Evolutionary conservation across 2,113 vertebrate genomes (phyloP).

Genomic region (Cynocephalus volans): DNA sequence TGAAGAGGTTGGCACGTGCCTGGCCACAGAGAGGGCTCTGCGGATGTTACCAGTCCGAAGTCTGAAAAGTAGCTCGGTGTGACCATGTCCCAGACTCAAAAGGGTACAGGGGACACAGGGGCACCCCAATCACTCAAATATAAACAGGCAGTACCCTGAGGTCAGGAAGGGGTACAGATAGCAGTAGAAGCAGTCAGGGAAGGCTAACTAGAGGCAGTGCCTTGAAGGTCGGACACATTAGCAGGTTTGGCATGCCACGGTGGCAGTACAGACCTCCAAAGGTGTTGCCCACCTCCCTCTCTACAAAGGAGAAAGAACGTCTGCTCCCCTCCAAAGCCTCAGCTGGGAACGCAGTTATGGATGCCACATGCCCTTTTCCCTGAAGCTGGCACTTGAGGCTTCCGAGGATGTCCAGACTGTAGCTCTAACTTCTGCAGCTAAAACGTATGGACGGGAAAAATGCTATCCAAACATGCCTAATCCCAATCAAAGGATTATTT

Average conservation of each 20-base stretch:
- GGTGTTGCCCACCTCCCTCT: background rate
- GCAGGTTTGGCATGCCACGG: background rate
- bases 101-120: background rate
- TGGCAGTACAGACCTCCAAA: background rate
- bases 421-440: background rate
- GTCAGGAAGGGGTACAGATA: background rate
- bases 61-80: background rate
- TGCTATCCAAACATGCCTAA: conserved; percentile 64
- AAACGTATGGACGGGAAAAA: conserved; percentile 29
- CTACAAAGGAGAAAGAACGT: background rate
- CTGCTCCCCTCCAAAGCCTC: background rate
- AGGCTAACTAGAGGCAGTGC: conserved; percentile 49
- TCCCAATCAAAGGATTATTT: conserved; percentile 84
- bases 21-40: background rate
- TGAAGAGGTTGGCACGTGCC: accelerated
- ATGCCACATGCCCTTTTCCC: background rate
- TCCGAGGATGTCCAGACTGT: conserved; percentile 13
- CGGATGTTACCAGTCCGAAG: background rate
- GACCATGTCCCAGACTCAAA: background rate
- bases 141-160: background rate
- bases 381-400: conserved; percentile 29
- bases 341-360: background rate
- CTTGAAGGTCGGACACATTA: background rate
- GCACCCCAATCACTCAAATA: background rate
- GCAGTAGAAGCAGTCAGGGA: background rate